Evolutionary conservation across 2,888 invertebrate species (phyloP).

Genomic region (Pollenia amentaria): DNA sequence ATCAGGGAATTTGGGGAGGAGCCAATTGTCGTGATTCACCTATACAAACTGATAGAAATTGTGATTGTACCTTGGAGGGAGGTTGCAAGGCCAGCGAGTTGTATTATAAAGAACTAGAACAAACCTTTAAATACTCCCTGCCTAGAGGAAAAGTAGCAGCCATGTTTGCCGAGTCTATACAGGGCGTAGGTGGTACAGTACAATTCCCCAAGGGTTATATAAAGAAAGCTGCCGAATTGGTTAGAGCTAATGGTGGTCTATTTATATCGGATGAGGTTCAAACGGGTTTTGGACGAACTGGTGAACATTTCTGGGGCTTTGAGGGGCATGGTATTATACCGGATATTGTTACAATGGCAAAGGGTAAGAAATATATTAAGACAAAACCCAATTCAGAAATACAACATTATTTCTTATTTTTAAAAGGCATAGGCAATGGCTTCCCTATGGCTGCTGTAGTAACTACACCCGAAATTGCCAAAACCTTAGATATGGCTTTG

Average conservation of each 20-base stretch:
- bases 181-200: conserved; percentile 97
- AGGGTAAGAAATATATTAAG: conserved; percentile 86
- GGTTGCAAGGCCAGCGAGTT: conserved; percentile 90
- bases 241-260: conserved; percentile 93
- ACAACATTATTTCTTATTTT: not conserved
- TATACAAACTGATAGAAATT: conserved; percentile 89
- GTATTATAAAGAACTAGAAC: conserved; percentile 90
- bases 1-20: conserved; percentile 96
- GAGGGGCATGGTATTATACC: conserved; percentile 93
- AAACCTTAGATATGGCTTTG: conserved; percentile 89
- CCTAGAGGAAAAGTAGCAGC: conserved; percentile 93
- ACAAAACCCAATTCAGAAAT: not conserved
- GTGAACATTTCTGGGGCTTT: conserved; percentile 98
- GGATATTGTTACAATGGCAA: conserved; percentile 98
- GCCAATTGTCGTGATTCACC: conserved; percentile 94
- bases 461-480: conserved; percentile 94
- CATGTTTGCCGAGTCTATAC: conserved; percentile 97
- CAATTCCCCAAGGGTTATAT: conserved; percentile 96
- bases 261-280: conserved; percentile 98
- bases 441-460: conserved; percentile 98
- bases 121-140: conserved; percentile 91
- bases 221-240: conserved; percentile 90
- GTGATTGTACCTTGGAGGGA: conserved; percentile 86
- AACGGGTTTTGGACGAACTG: conserved; percentile 97
- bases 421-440: conserved; percentile 92